Base-by-base conservation (phyloP, 2,113 vertebrate species). In the Dicentrarchus labrax region DNA sequence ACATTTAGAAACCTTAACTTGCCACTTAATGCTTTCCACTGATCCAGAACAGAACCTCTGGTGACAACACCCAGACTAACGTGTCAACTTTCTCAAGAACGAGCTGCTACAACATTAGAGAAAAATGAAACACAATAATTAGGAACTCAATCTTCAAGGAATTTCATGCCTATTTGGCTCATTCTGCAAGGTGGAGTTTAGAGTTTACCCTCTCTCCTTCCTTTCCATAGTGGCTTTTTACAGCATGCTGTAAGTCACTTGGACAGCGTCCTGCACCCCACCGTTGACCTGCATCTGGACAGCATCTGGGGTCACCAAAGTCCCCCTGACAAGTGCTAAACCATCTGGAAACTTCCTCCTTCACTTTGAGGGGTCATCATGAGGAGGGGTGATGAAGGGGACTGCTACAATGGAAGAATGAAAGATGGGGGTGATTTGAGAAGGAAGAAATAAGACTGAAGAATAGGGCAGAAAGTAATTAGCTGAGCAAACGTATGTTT, bases 201-300 rank as follows among this genome's bases (percentile, higher is more conserved):
- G 72, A 60, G 74, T 90, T 90, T 17, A 54, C 38, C 59, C 67
- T 78, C 84, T 88, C 69, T 82, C 60, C 39, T 89, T 86, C 82
- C 78, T 82, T 78, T 82, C 68, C 36, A 5, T 3, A 12, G 85
- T 51, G 82, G 74, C 83, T 83, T 91, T 95, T 94, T 91, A 93
- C 82, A 70, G 72, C 74, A 9, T 36, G 92, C 73, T 84, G 91
- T 95, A 95, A 95, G 90, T 96, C 94, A 95, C 84, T 78, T 12
- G 76, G 90, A 93, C 90, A 91, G 89, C 87, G 59, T 48, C 65
- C 82, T 78, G 81, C 86, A 93, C 94, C 87, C 82, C 11, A 21
- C 53, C 66, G 73, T 59, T 95, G 93, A 94, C 93, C 95, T 88
- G 93, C 94, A 96, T 95, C 95, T 96, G 95, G 95, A 94, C 86